Percentiles rank a stretch among this genome's conserved stretches.
Evolutionary conservation across 2,113 vertebrate genomes (phyloP).

Genomic region (Xenopus laevis): DNA sequence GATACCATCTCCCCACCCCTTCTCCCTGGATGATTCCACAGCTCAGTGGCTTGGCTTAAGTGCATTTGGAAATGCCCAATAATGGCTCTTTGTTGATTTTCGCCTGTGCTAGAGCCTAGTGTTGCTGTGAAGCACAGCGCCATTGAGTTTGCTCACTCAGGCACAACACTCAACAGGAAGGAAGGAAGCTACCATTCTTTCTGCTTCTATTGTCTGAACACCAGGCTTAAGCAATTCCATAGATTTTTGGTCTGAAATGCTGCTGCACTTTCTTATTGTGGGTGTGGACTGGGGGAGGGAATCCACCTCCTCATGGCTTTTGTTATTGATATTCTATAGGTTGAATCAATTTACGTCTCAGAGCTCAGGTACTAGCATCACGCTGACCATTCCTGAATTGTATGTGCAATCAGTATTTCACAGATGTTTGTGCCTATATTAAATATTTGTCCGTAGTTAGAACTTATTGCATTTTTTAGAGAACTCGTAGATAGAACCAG

Average conservation of each 20-base stretch:
- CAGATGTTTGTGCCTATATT: too few species aligned
- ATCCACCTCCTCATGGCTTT: constrained; percentile 44
- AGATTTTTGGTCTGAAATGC: constrained; percentile 66
- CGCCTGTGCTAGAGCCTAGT: constrained; percentile 78
- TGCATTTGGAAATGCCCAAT: constrained; percentile 82
- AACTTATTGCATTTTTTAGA: too few species aligned
- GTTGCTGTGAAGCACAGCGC: constrained; percentile 85
- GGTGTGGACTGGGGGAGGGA: constrained; percentile 38
- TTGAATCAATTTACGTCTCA: constrained; percentile 48
- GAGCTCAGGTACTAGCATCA: constrained; percentile 49
- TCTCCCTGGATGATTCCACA: constrained; percentile 62
- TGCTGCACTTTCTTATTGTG: constrained; percentile 59
- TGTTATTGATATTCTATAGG: constrained; percentile 47
- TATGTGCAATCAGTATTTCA: too few species aligned
- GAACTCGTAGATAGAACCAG: too few species aligned
- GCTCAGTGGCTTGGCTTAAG: constrained; percentile 79
- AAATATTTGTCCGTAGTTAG: too few species aligned
- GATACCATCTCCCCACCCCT: constrained; percentile 48
- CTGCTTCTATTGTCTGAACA: constrained; percentile 90
- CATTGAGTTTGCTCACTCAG: constrained; percentile 96
- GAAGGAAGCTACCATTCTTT: constrained; percentile 95
- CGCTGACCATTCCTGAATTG: constrained; percentile 26
- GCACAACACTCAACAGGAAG: constrained; percentile 95
- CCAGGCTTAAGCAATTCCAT: constrained; percentile 92
- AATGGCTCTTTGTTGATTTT: constrained; percentile 95